These are phyloP conservation scores for Semotilus atromaculatus DNA, from an alignment of 2,797 vertebrate genomes.

Conservation along the genomic window DNA sequence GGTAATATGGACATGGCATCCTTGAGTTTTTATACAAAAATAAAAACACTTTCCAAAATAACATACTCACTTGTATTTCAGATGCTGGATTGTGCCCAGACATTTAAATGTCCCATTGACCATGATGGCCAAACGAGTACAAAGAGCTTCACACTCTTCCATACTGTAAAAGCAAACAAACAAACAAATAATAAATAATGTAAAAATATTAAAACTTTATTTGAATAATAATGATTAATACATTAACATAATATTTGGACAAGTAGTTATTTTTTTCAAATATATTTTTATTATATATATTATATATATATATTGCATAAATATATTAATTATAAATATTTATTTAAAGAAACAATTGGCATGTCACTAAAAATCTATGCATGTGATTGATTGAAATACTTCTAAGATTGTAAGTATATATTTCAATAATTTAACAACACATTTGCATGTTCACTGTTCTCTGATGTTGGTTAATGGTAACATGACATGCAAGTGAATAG, in stretches of 20 bases:
- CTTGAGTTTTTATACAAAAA: background rate
- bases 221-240: background rate
- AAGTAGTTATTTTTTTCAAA: background rate
- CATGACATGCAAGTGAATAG: too few relatives aligned
- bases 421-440: too few relatives aligned
- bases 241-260: background rate
- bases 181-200: background rate
- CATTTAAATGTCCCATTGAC: conserved; percentile 95
- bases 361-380: too few relatives aligned
- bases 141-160: conserved; percentile 98
- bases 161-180: conserved; percentile 78
- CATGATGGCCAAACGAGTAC: conserved; percentile 97
- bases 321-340: background rate
- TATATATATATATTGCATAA: too few relatives aligned
- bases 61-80: conserved; percentile 93
- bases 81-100: conserved; percentile 94
- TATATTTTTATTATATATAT: too few relatives aligned
- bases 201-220: background rate
- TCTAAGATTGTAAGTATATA: too few relatives aligned
- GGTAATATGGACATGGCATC: background rate
- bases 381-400: background rate
- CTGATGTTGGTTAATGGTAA: too few relatives aligned
- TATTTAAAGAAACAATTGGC: background rate
- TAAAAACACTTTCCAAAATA: background rate
- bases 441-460: too few relatives aligned